Evolutionary conservation across 2,888 invertebrate species (phyloP).

Genomic region (Rhingia rostrata): DNA sequence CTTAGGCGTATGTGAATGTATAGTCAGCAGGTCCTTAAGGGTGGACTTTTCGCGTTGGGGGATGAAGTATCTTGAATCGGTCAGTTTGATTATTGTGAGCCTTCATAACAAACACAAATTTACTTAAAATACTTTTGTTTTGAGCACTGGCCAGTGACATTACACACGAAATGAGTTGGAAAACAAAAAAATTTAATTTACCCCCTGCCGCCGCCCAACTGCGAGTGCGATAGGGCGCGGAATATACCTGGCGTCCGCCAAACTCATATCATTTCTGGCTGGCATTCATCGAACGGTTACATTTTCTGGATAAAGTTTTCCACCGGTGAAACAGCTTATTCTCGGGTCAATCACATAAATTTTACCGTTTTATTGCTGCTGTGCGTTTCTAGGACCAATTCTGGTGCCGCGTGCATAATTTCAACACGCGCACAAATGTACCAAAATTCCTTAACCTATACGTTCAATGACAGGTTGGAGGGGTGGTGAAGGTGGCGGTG

Average conservation of each 20-base stretch:
- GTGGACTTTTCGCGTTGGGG: constrained; percentile 13
- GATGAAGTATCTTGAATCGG: constrained; percentile 42
- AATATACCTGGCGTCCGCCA: neutral
- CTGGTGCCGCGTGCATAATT: constrained; percentile 72
- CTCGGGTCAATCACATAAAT: constrained; percentile 73
- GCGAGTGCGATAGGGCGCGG: constrained; percentile 54
- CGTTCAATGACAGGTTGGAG: constrained; percentile 43
- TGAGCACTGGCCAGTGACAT: constrained; percentile 2
- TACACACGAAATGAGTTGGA: neutral
- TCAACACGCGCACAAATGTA: constrained; percentile 69
- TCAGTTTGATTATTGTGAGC: constrained; percentile 43
- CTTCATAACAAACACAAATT: constrained; percentile 53
- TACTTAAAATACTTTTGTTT: constrained; percentile 45
- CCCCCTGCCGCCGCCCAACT: constrained; percentile 51
- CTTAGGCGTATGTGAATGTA: constrained; percentile 29
- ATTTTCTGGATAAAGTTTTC: constrained; percentile 53
- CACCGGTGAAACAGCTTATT: constrained; percentile 52
- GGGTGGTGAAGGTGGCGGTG: neutral
- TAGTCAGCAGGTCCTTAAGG: constrained; percentile 34
- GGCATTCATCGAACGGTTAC: constrained; percentile 67
- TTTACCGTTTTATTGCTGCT: constrained; percentile 75
- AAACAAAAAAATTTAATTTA: constrained; percentile 61
- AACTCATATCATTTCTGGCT: constrained; percentile 49
- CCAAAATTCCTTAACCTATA: constrained; percentile 68
- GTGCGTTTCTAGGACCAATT: constrained; percentile 76